Evolutionary conservation across 2,888 invertebrate species (phyloP).

Genomic region (Morpho achilles): DNA sequence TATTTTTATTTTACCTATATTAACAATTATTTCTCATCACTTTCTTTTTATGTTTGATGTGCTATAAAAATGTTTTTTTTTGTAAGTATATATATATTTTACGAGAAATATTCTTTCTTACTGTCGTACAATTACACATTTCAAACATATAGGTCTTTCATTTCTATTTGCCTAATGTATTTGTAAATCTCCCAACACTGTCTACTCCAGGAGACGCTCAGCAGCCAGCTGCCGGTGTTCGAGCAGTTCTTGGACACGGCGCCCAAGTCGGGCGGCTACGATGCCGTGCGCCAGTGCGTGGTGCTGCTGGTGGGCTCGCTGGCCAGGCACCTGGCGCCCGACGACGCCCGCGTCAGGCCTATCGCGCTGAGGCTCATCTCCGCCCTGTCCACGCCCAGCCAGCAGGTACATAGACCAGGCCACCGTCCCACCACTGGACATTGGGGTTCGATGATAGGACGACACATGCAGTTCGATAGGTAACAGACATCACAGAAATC

Average conservation of each 20-base stretch:
- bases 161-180: too few species aligned
- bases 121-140: too few species aligned
- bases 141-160: too few species aligned
- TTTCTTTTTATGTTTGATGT: too few species aligned
- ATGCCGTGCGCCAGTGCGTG: constrained; percentile 96
- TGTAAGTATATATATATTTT: too few species aligned
- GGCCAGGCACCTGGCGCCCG: constrained; percentile 96
- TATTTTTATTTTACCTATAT: too few species aligned
- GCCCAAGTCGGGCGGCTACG: constrained; percentile 92
- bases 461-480: too few species aligned
- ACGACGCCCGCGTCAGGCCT: constrained; percentile 94
- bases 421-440: neutral
- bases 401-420: constrained; percentile 80
- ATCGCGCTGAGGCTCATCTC: constrained; percentile 94
- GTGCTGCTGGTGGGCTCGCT: constrained; percentile 98
- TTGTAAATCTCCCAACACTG: neutral
- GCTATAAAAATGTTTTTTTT: too few species aligned
- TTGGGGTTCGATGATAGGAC: too few species aligned
- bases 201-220: constrained; percentile 30
- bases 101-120: too few species aligned
- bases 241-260: constrained; percentile 96
- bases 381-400: constrained; percentile 96
- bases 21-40: too few species aligned
- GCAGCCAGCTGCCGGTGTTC: constrained; percentile 92
- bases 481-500: too few species aligned